Base-by-base conservation (phyloP, 2,888 invertebrate genomes). In the Melanotus villosus region DNA sequence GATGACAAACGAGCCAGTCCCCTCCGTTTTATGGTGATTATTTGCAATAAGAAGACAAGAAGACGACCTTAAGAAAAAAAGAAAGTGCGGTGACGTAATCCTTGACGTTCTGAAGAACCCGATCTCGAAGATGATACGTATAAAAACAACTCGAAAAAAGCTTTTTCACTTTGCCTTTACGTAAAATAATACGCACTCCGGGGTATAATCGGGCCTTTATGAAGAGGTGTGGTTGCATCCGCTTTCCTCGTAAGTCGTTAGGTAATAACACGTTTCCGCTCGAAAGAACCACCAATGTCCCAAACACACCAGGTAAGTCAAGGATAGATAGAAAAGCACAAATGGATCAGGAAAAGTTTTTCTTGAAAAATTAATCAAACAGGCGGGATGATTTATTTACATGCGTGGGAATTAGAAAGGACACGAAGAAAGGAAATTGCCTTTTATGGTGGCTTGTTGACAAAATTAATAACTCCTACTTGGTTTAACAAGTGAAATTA, bases 11-110 rank as follows among this genome's bases (percentile, higher is more conserved):
- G 41, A 16, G 14, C 16, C 12, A 18, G 9, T 41, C 41, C 12
- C 34, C 18, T 7, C 16, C 14, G 16, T 41, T 16, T 32, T 38
- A 14, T 14, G 21, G 36, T 41, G 30, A 57, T 16, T 14, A 26
- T 58, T 58, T n/a, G 30, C 30, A 26, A 21, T n/a, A 10, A 58
- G 19, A 12, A 57, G 16, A n/a, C n/a, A 23, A 34, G 60, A 60
- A 36, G 50, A 10, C 52, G 62, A 52, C 62, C 62, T 62, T 62
- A 62, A 62, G 21, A 52, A 38, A 62, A 47, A 50, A 50, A 50
- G 32, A 19, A 30, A 10, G 26, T 41, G 41, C 14, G 7, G 32
- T 62, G 50, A 52, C 38, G 52, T 23, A 62, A 62, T 62, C 41
- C 3, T 14, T 14, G 41, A 18, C 7, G 16, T 23, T n/a, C n/a